Evolutionary conservation across 2,797 vertebrate species (phyloP), one percentile per base, ranked within the genome.

Genomic region (Phylloscopus collybita): DNA sequence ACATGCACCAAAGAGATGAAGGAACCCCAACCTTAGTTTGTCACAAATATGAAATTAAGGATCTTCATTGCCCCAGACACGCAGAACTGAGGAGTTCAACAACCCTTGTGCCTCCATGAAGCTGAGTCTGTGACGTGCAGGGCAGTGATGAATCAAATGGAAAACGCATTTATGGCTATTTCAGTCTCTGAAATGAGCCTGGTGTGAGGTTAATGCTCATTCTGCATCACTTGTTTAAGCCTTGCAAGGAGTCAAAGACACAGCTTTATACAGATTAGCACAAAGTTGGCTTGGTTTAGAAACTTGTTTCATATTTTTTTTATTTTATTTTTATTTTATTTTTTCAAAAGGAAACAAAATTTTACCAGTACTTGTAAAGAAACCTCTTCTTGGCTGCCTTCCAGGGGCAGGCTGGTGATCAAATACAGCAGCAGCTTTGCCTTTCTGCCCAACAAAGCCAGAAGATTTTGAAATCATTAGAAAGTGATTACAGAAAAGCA

Each of bases 41-140:
- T 23, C 75, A 64, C 36, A 56, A 85, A 47, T 80, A 59, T 70
- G 49, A 88, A 89, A 92, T 87, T 71, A 88, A 82, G 23, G 26
- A 51, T 54, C 36, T 82, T 92, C 54, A 71, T 74, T 91, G 51
- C 32, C 32, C 21, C 44, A 57, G 88, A 72, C 30, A n/a, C 4
- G 4, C 44, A 70, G 51, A 91, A 49, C 30, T 69, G 22, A 16
- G 11, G 59, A 54, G 44, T 75, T 89, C 59, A 75, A 54, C 25
- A 49, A 23, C 56, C 25, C 6, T 7, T 84, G 59, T 45, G 49
- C 13, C 64, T 62, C 64, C 34, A 18, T 42, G n/a, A 30, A 54
- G 42, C 30, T 0, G 23, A 49, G 10, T 34, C 25, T 57, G 45
- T n/a, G 42, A 83, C 9, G 29, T 66, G 42, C 29, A 42, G 47